A percentile compares a stretch with the other conserved stretches of the same genome.
phyloP scores from a whole-genome alignment of 2,888 invertebrate species.

The Agonopterix arenella region DNA sequence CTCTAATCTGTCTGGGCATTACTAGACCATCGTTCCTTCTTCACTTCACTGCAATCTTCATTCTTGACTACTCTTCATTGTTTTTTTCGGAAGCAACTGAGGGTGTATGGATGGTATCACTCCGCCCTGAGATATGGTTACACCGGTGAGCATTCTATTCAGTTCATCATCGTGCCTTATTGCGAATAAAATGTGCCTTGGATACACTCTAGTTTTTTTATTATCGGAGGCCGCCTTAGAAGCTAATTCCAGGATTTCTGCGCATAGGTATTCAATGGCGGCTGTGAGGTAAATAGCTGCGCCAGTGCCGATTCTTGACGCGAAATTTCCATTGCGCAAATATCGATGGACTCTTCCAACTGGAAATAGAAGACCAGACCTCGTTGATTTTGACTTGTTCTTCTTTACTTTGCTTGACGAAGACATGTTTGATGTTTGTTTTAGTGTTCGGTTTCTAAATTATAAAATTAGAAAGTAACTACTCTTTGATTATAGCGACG shows the following conservation, averaged over 20 bases:
- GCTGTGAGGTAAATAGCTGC: constrained; percentile 75
- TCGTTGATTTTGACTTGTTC: constrained; percentile 45
- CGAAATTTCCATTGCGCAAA: constrained; percentile 77
- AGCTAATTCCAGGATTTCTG: constrained; percentile 81
- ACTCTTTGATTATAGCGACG: not conserved
- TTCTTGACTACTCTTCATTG: constrained; percentile 22
- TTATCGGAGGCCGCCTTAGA: constrained; percentile 80
- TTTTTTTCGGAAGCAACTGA: constrained; percentile 46
- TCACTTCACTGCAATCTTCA: constrained; percentile 39
- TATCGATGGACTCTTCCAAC: constrained; percentile 77
- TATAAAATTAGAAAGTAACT: not conserved
- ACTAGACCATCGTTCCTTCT: constrained; percentile 4
- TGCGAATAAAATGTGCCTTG: constrained; percentile 45
- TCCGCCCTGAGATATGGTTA: constrained; percentile 45
- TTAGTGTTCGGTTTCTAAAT: not conserved
- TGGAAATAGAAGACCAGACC: constrained; percentile 74
- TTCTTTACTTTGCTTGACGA: not conserved
- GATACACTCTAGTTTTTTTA: constrained; percentile 74
- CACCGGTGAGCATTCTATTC: constrained; percentile 36
- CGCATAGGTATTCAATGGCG: constrained; percentile 80
- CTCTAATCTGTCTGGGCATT: not conserved
- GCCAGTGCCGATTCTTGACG: constrained; percentile 72
- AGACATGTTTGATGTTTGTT: not conserved
- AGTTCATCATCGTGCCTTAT: constrained; percentile 53
- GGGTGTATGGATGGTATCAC: constrained; percentile 44